Conservation (phyloP, 2,888 invertebrate genomes). For the Frankliniella intonsa region DNA sequence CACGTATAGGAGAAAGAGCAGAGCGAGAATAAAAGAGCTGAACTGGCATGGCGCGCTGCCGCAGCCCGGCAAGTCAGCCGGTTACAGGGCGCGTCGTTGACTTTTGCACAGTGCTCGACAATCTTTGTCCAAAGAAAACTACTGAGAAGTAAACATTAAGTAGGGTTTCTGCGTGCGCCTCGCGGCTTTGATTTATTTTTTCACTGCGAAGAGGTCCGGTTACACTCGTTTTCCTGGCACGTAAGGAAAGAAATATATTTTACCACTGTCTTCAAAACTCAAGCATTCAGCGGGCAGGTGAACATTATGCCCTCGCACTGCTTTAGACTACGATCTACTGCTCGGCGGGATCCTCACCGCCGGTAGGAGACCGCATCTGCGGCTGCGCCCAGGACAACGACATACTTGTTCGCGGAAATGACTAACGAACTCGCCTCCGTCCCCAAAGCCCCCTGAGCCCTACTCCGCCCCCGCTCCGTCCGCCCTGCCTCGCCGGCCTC, state of each 20-base stretch:
- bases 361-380: neutral
- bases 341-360: neutral
- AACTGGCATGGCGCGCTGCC: too few species aligned
- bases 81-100: too few species aligned
- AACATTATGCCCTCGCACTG: neutral
- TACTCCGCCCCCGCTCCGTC: neutral
- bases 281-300: neutral
- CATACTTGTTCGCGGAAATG: slow-evolving; percentile 3
- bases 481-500: neutral
- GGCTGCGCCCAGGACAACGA: neutral
- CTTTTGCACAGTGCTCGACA: too few species aligned
- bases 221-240: neutral
- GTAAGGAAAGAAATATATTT: neutral
- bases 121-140: too few species aligned
- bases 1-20: too few species aligned
- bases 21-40: too few species aligned
- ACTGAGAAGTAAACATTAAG: too few species aligned
- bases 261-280: neutral
- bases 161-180: too few species aligned
- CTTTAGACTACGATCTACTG: neutral
- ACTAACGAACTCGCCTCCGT: neutral
- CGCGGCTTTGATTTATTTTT: too few species aligned
- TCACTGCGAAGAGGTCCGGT: too few species aligned
- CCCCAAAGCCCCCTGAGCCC: neutral
- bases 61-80: too few species aligned